Evolutionary conservation across 1,140 invertebrate species (phyloP), one percentile per base, ranked within the genome.

Genomic region (Scaptomyza pallida): DNA sequence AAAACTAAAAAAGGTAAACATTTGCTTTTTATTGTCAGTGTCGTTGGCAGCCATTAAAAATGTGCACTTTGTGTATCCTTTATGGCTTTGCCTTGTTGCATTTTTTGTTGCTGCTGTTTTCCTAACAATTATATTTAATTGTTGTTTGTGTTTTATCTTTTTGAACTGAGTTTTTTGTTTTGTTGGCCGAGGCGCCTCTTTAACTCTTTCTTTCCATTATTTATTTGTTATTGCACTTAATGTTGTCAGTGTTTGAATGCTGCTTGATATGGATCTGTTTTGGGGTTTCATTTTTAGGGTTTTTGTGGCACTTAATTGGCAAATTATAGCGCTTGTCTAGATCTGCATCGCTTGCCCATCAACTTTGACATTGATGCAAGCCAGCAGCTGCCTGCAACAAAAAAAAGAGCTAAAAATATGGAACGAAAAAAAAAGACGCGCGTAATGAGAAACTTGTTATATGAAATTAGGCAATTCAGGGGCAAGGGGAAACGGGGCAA

Each of bases 391-490:
- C 67, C 43, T 37, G 16, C 52, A 15, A 45, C 35, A 26, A 33
- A 12, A 45, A 30, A 41, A 44, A 50, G n/a, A n/a, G n/a, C n/a
- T n/a, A 17, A 43, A 41, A 54, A 54, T 12, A 54, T 26, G 10
- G 43, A 60, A 54, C 35, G 33, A 54, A 44, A 35, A 48, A 23
- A 19, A 26, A 54, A 40, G 23, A 55, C 44, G 30, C 57, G 48
- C 60, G 79, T 86, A 86, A 86, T 86, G 75, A 86, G 82, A 75
- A 86, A 86, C 82, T 86, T 88, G 82, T 86, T 86, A 86, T 73
- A 55, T 65, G 74, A 86, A 88, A 82, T 86, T 86, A 88, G 82
- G 71, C 75, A 78, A 26, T 12, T 26, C 57, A 23, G 17, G 10
- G n/a, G 19, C 3, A 30, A n/a, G 33, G n/a, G 52, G 9, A 15